Base-by-base conservation (phyloP, 1,140 invertebrate species). In the Samia ricini region DNA sequence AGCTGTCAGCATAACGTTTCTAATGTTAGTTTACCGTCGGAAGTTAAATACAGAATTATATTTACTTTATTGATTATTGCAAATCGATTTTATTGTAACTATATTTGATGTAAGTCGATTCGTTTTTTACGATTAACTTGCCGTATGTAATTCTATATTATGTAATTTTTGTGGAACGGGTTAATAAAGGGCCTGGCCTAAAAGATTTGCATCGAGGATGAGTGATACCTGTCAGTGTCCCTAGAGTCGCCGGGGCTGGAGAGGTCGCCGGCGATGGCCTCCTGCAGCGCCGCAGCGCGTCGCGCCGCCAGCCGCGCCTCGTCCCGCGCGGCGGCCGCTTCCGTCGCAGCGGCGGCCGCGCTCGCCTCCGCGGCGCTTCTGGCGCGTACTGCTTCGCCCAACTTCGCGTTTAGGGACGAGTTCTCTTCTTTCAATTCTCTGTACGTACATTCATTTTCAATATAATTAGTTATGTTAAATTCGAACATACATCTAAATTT, bases 351-450 rank as follows among this genome's bases (percentile, higher is more conserved):
- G 5, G 79, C 71, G 0, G 78, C 70, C 12, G 85, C 80, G 8
- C 81, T 76, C 1, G 81, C 70, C 62, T 90, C 87, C 0, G 88
- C 88, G 19, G 83, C 77, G 18, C 61, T 56, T 23, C 74, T 74
- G 0, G 79, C 80, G 0, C 87, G 80, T 0, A 51, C 42, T 18
- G 79, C 80, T 60, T 90, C 89, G 56, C 76, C 76, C 59, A 85
- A 74, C 57, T 83, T 83, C 0, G 72, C 76, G 59, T 68, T 78
- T 3, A 85, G 57, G 2, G 74, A 64, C 0, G 81, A 71, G 69
- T 85, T 81, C 63, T 91, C 89, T 72, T 90, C 89, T 59, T 89
- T 88, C 1, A 88, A 63, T 36, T 91, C 89, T 12, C 89, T 91
- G 76, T 29, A 24, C 15, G n/a, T 57, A 55, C 26, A 33, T 26